Base-by-base conservation (phyloP, 2,888 invertebrate species). In the Xestoiulus laeticollis region DNA sequence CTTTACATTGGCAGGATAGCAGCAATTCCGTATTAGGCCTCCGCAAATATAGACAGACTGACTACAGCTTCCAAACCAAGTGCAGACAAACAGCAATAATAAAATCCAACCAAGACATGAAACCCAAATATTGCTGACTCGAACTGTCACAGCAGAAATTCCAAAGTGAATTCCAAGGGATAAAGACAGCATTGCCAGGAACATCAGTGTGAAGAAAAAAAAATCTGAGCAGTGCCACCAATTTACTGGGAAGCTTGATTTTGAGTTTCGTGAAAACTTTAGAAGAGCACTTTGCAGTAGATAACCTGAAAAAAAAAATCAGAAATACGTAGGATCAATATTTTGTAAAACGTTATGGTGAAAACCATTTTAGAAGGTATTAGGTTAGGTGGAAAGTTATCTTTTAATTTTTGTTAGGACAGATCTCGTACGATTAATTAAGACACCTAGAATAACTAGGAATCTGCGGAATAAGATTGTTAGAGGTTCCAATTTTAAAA, bases 11-110 rank as follows among this genome's bases (percentile, higher is more conserved):
- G 59, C 0, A 30, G 87, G 87, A 85, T 85, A 87, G 4, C 85
- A 59, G 10, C 44, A 32, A 53, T 87, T 87, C 16, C 85, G 82
- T n/a, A 87, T n/a, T 8, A 85, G 22, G 19, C 59, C 87, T 30
- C 44, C 44, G n/a, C 44, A 85, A 1, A 87, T 14, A 19, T 87
- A 85, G 14, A 87, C 85, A 32, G 43, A 44, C 33, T 87, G 87
- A 85, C 19, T 30, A 30, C 48, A 85, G 14, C 32, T 44, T 22
- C 53, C 48, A 12, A 87, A 5, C 53, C 44, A 85, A 6, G 59
- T 16, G 30, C 33, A 32, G 26, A 85, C 19, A 32, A 33, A 87
- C 32, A 87, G 43, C n/a, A 87, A 10, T 16, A 87, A 83, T 26
- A 87, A 19, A 30, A 84, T 43, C 30, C 33, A 30, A 12, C 82